phyloP scores from a whole-genome alignment of 2,888 invertebrate genomes.

The Entomobrya proxima region DNA sequence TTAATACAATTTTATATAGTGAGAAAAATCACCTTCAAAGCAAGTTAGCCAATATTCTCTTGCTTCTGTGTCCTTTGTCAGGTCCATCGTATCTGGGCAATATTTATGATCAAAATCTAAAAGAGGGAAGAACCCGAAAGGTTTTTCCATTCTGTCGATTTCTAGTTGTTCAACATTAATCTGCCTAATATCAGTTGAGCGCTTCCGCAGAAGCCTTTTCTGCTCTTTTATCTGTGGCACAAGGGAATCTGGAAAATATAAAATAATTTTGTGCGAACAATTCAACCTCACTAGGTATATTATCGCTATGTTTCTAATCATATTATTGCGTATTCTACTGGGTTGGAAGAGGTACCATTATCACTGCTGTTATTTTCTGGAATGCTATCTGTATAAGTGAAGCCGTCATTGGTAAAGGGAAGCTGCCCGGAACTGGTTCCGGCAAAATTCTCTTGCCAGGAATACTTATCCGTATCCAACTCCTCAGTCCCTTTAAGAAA shows the following conservation, averaged over 20 bases:
- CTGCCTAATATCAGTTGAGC: constrained; percentile 56
- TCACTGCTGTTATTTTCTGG: constrained; percentile 31
- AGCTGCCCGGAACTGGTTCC: constrained; percentile 77
- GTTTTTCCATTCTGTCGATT: constrained; percentile 80
- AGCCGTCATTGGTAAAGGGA: constrained; percentile 41
- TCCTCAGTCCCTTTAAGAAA: constrained; percentile 83
- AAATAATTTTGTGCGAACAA: no score
- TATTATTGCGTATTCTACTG: no score
- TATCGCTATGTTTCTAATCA: no score
- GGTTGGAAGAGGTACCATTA: constrained; percentile 5
- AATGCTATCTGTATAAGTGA: constrained; percentile 37
- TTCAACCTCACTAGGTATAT: no score
- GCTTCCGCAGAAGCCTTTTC: constrained; percentile 41
- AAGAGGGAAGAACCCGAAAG: constrained; percentile 84
- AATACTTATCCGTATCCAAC: constrained; percentile 79
- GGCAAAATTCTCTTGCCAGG: constrained; percentile 84
- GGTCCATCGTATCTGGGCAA: constrained; percentile 93
- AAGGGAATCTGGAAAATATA: no score
- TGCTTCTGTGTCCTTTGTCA: constrained; percentile 90
- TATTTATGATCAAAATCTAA: constrained; percentile 88
- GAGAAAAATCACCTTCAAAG: constrained; percentile 81
- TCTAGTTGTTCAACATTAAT: constrained; percentile 80
- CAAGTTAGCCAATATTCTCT: constrained; percentile 94
- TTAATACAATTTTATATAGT: background rate
- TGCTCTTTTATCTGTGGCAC: background rate